Evolutionary conservation across 2,888 invertebrate species (phyloP), one percentile per base, ranked within the genome.

Genomic region (Stenotaenia linearis): DNA sequence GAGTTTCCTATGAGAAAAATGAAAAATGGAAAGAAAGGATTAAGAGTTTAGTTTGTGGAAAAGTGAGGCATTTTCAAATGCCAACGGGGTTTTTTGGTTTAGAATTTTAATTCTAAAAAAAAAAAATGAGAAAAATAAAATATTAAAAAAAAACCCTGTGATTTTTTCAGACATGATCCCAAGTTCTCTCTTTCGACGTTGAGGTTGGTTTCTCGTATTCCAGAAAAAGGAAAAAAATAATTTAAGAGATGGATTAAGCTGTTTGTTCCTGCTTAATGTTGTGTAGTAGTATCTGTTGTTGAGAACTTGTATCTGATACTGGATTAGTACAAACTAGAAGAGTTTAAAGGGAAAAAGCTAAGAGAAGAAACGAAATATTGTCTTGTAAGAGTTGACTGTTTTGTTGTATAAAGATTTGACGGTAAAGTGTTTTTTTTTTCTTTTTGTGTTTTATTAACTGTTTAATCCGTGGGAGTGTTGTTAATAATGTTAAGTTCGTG

Each of bases 91-190:
- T 69, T 56, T 56, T 23, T 40, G 12, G 40, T n/a, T n/a, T n/a
- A n/a, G n/a, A n/a, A n/a, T n/a, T n/a, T n/a, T n/a, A n/a, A n/a
- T n/a, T n/a, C n/a, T n/a, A n/a, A n/a, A n/a, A 32, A 32, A 32
- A 45, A 45, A 9, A 45, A 45, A n/a, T 45, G 15, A n/a, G 7
- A 45, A n/a, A 7, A 69, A 69, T n/a, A 69, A 69, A 69, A 69
- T 5, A 45, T 15, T 45, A 69, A 28, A 69, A 69, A 10, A 69
- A 28, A 69, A 28, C 69, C 37, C 75, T 75, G 32, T 75, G 30
- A 75, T 10, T 75, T 75, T 75, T 75, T 28, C 32, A 75, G 75
- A 75, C 75, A 75, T 75, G 75, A 75, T 75, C 75, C 75, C 75
- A 75, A 75, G 75, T 75, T 75, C 75, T 75, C 75, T 75, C 75